A percentile compares a stretch with the other conserved stretches of the same genome.
These are phyloP conservation scores for Sebastiscus albofasciatus DNA, from an alignment of 2,797 vertebrate genomes.

Conservation along the genomic window DNA sequence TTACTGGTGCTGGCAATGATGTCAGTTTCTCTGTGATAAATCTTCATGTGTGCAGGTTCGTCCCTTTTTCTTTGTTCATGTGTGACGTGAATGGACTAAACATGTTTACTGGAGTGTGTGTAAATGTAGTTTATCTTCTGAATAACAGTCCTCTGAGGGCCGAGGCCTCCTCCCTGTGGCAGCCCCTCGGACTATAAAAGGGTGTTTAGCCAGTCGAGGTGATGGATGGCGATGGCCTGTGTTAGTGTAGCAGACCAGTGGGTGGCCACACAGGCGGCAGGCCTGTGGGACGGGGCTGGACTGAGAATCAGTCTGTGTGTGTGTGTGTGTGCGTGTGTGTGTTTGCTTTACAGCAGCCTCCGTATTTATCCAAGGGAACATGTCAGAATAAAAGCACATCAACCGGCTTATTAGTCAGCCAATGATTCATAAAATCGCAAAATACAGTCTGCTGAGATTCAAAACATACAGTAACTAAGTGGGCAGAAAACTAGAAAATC, in stretches of 20 bases:
- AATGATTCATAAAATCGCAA: not conserved
- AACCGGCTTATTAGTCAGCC: not conserved
- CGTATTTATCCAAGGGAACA: not conserved
- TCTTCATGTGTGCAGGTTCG: not conserved
- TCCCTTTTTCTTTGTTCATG: constrained; percentile 5
- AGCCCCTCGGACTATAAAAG: constrained; percentile 54
- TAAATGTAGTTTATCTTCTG: constrained; percentile 45
- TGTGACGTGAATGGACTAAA: constrained; percentile 13
- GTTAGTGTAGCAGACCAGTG: constrained; percentile 41
- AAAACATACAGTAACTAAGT: not conserved
- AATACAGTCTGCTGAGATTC: not conserved
- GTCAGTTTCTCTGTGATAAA: not conserved
- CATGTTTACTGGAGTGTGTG: constrained; percentile 13
- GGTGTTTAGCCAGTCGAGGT: constrained; percentile 59
- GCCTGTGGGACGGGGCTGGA: constrained; percentile 16
- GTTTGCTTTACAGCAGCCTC: constrained; percentile 5
- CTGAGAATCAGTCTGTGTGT: constrained; percentile 1
- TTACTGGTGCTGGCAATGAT: not conserved
- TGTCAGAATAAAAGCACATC: not conserved
- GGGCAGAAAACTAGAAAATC: not conserved
- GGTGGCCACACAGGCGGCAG: constrained; percentile 14
- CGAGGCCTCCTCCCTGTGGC: constrained; percentile 33
- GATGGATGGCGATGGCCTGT: constrained; percentile 67
- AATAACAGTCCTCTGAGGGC: constrained; percentile 20
- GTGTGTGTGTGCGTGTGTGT: not conserved